Evolutionary conservation across 2,113 vertebrate species (phyloP).

Genomic region (Engystomops pustulosus): DNA sequence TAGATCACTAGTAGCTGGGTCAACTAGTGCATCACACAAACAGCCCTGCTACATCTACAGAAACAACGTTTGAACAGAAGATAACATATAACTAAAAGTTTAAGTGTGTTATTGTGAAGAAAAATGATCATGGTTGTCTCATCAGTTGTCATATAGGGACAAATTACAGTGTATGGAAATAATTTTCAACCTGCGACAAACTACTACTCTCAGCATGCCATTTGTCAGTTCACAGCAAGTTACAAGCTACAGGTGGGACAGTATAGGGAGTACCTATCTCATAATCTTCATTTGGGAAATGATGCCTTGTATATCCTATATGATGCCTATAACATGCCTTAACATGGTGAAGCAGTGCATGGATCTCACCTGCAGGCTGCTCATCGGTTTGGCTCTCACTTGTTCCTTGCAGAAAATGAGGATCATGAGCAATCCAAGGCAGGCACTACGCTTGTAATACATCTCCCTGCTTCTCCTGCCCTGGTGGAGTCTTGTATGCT

Average conservation of each 20-base stretch:
- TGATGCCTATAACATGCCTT: neutral
- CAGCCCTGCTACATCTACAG: neutral
- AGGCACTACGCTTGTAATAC: conserved; percentile 58
- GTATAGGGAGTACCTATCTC: neutral
- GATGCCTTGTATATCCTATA: neutral
- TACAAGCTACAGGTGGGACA: too few species aligned
- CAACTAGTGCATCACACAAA: neutral
- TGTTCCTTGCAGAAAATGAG: conserved; percentile 63
- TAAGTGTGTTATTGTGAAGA: too few species aligned
- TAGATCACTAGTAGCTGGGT: neutral
- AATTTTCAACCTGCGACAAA: neutral
- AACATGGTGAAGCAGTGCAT: neutral
- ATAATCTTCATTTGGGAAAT: neutral
- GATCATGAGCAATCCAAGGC: conserved; percentile 64
- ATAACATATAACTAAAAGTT: neutral
- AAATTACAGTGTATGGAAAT: neutral
- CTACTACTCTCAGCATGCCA: neutral
- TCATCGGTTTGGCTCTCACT: conserved; percentile 61
- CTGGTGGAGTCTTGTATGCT: conserved; percentile 9
- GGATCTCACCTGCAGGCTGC: conserved; percentile 69
- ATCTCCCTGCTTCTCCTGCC: conserved; percentile 59
- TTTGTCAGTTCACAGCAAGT: too few species aligned
- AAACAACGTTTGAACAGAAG: neutral
- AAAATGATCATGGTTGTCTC: neutral
- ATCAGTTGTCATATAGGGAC: neutral